Evolutionary conservation across 2,113 vertebrate genomes (phyloP), one percentile per base, ranked within the genome.

Genomic region (Caracal caracal): DNA sequence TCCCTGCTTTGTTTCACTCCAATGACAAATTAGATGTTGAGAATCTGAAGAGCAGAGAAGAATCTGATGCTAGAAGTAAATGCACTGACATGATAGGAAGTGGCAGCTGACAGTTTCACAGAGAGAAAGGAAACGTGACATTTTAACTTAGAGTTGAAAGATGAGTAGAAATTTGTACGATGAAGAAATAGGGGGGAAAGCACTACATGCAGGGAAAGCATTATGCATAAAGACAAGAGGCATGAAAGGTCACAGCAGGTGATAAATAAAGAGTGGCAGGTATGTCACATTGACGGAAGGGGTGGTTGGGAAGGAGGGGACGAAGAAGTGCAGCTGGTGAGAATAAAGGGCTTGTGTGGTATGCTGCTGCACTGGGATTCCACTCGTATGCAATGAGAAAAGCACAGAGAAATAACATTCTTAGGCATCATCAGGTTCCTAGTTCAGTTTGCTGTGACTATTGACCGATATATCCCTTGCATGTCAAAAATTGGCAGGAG

Each of bases 141-240:
- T 96, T 96, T 93, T 47, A 85, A 75, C 37, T 86, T 53, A 61
- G 51, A 89, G 49, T 53, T 88, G 96, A 95, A 97, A 70, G 35
- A 75, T 76, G 63, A 94, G 70, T 83, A 70, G 92, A 91, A 96
- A 90, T 86, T 28, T 84, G 20, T 76, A 76, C 65, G 26, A 70
- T 35, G 6, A 80, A 95, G 53, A 94, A 95, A 22, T 10, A n/a
- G 2, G 3, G 2, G 35, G 5, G 61, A 87, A 87, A 70, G 13
- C 65, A 26, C 68, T 79, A 47, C 37, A 61, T 15, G 24, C 35
- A 73, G 49, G 37, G 26, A 79, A 56, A 66, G 24, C 11, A 33
- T 59, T 75, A 84, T 71, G 20, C 51, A 5, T 35, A 71, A 92
- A 83, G 83, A 93, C 68, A 82, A 75, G 49, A 59, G 33, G 2